Percentiles rank a stretch among this genome's conserved stretches.
Evolutionary conservation across 2,888 invertebrate genomes (phyloP).

Genomic region (Mythimna loreyi): DNA sequence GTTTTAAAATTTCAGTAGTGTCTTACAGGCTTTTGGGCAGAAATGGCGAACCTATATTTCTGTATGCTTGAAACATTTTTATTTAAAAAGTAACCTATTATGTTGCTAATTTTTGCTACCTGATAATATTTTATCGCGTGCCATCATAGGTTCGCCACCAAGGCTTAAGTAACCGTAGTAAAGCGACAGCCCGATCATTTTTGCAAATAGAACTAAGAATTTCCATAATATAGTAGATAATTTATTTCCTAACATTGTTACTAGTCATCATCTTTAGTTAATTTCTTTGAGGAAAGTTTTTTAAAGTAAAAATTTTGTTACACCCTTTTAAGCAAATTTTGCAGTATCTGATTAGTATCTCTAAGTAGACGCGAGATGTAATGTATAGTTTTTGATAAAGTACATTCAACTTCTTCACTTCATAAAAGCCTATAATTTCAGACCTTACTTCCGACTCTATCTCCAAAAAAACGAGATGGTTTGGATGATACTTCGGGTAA

Average conservation of each 20-base stretch:
- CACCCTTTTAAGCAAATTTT: neutral
- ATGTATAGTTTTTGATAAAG: neutral
- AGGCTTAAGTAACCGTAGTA: neutral
- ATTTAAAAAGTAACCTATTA: neutral
- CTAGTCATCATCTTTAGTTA: no score
- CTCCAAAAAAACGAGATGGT: neutral
- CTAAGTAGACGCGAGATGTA: neutral
- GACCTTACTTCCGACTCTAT: neutral
- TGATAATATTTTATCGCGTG: neutral
- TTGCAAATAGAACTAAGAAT: no score
- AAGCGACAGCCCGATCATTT: no score
- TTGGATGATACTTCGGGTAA: neutral
- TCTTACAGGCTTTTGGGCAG: neutral
- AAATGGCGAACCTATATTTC: neutral
- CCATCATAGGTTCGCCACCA: neutral
- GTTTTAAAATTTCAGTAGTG: no score
- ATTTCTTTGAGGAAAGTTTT: no score
- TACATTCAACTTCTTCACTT: no score
- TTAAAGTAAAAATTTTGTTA: no score
- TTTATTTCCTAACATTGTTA: no score
- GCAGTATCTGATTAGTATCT: neutral
- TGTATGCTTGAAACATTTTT: neutral
- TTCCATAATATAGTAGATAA: no score
- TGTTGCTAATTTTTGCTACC: neutral
- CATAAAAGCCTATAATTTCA: constrained; percentile 13